Conservation (phyloP, 2,797 vertebrate genomes). For the Tolypeutes matacus region DNA sequence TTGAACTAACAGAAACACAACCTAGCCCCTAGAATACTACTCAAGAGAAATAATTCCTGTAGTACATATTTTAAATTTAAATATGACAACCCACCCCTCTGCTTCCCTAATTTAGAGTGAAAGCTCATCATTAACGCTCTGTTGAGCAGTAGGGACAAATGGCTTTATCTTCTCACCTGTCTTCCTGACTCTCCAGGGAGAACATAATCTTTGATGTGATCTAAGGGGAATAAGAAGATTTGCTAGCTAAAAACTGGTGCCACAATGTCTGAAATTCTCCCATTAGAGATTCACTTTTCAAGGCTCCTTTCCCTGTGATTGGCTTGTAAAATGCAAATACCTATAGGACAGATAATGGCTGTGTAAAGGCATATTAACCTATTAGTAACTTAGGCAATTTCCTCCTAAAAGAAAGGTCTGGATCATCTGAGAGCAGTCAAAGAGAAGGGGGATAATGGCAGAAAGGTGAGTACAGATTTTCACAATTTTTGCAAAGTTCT, state of each 20-base stretch:
- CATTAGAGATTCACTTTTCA: neutral
- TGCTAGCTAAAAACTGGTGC: constrained; percentile 1
- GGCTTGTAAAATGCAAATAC: neutral
- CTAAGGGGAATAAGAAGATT: constrained; percentile 14
- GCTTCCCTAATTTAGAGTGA: neutral
- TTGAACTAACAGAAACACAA: neutral
- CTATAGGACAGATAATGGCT: neutral
- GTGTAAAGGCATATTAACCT: neutral
- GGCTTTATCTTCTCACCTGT: neutral
- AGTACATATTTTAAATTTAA: neutral
- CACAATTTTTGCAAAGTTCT: neutral
- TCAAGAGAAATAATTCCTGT: neutral
- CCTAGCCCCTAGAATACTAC: neutral
- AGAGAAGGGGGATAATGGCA: neutral
- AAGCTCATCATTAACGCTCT: neutral
- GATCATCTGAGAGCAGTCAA: constrained; percentile 9
- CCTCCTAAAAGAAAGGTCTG: neutral
- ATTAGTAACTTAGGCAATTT: neutral
- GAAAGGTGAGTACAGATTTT: neutral
- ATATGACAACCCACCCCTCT: neutral
- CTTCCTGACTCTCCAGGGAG: neutral
- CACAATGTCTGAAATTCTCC: constrained; percentile 27
- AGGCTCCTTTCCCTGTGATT: neutral
- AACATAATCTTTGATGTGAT: neutral
- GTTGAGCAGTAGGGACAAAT: neutral